These are phyloP conservation scores for Beroe forskalii DNA, from an alignment of 37 sponge, comb jelly and placozoan genomes.

Conservation along the genomic window DNA sequence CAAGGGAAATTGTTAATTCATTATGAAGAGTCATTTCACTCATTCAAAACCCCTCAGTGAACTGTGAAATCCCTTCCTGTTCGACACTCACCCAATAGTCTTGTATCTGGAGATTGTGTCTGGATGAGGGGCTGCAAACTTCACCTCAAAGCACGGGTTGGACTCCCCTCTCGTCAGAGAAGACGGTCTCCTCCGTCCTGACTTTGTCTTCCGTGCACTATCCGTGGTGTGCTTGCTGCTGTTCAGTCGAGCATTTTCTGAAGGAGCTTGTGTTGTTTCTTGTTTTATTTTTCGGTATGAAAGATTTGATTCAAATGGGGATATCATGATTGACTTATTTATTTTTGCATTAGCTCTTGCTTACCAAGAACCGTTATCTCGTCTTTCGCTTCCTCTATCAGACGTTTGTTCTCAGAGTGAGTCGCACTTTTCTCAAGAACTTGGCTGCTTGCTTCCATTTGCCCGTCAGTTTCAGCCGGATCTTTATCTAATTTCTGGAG, in stretches of 20 bases:
- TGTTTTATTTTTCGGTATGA: too few relatives aligned
- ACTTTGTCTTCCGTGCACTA: not conserved
- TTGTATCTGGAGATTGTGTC: slow-evolving; percentile 56
- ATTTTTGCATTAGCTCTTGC: too few relatives aligned
- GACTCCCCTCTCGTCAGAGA: not conserved
- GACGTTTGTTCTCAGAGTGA: not conserved
- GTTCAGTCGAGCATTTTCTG: not conserved
- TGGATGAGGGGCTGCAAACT: not conserved
- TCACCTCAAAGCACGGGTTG: slow-evolving; percentile 59
- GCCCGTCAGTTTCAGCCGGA: not conserved
- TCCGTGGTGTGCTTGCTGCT: not conserved
- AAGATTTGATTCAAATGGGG: too few relatives aligned
- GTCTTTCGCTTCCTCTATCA: not conserved
- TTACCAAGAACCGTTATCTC: not conserved
- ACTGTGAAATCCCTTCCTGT: too few relatives aligned
- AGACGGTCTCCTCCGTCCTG: not conserved
- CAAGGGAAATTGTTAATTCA: too few relatives aligned
- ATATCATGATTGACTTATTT: too few relatives aligned
- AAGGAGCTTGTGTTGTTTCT: too few relatives aligned
- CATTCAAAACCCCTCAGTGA: too few relatives aligned
- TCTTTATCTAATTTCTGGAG: not conserved
- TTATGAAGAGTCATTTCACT: too few relatives aligned
- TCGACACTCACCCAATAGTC: not conserved
- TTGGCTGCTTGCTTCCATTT: not conserved
- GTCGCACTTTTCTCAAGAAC: not conserved